Evolutionary conservation across 2,113 vertebrate genomes (phyloP), one percentile per base, ranked within the genome.

Genomic region (Gambusia holbrooki): DNA sequence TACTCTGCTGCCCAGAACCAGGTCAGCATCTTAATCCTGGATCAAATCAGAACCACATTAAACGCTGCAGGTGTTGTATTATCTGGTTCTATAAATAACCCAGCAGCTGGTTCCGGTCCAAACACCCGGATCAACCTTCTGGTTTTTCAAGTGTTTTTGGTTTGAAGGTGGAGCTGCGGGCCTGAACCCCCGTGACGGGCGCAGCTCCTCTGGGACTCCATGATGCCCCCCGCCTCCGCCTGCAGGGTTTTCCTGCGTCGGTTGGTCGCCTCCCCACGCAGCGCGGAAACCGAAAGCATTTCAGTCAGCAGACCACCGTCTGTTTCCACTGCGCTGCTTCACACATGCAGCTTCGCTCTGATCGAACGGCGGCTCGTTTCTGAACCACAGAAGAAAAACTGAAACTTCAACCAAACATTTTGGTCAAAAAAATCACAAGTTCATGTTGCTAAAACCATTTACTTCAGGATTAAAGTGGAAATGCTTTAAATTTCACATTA

Each of bases 191-290:
- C 29, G 19, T 25, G 17, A 63, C 28, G 4, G 4, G 6, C 13
- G 4, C n/a, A 65, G 45, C 45, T 29, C 71, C 75, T 63, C 19
- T 12, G 69, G 69, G 78, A 60, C 62, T 5, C 63, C 12, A 0
- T 29, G 28, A 40, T 29, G 80, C 62, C 69, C 69, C 0, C 35
- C 32, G 45, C 33, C 60, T 13, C 58, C 14, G 8, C 42, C 62
- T 33, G 51, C 77, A 71, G 82, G 82, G 76, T 80, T 84, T 84
- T 74, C 79, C 79, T 9, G 2, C 13, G 1, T 58, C 9, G 1
- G 13, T 42, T 15, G 40, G 40, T 15, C 3, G 3, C 42, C n/a
- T 27, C 69, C 63, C 35, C 54, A 74, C 62, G 42, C 76, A 58
- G 73, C 30, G 69, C 11, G 79, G 79, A 82, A 84, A 76, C 65